Evolutionary conservation across 2,888 invertebrate species (phyloP).

Genomic region (Epistrophe eligans): DNA sequence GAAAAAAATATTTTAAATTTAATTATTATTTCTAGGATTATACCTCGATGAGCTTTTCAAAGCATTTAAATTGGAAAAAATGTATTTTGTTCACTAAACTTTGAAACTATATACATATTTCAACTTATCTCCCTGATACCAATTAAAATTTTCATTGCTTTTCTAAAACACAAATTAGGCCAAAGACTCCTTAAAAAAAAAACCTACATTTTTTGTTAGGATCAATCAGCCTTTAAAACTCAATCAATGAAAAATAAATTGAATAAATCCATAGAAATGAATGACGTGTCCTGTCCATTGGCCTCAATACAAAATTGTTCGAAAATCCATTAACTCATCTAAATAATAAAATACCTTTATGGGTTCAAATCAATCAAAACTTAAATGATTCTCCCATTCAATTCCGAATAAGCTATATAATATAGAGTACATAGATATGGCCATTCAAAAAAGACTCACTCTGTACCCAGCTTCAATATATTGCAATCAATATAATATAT

Average conservation of each 20-base stretch:
- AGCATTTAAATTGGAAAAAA: too few species aligned
- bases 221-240: conserved; percentile 8
- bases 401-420: neutral
- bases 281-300: conserved; percentile 26
- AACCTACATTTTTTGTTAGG: neutral
- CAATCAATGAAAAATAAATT: conserved; percentile 45
- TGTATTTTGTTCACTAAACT: neutral
- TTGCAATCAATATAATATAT: neutral
- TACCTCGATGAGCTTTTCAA: too few species aligned
- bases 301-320: conserved; percentile 57
- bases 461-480: too few species aligned
- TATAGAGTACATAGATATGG: too few species aligned
- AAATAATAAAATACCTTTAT: conserved; percentile 71
- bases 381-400: conserved; percentile 16
- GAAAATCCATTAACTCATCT: conserved; percentile 69
- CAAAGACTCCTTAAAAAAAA: conserved; percentile 3
- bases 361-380: conserved; percentile 63
- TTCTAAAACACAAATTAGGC: neutral
- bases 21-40: too few species aligned
- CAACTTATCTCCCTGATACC: neutral
- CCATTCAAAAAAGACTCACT: conserved; percentile 10
- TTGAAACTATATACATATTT: neutral
- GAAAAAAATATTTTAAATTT: too few species aligned
- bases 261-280: conserved; percentile 40
- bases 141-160: neutral